Evolutionary conservation across 2,797 vertebrate species (phyloP).

Genomic region (Odontamblyopus lacepedii): DNA sequence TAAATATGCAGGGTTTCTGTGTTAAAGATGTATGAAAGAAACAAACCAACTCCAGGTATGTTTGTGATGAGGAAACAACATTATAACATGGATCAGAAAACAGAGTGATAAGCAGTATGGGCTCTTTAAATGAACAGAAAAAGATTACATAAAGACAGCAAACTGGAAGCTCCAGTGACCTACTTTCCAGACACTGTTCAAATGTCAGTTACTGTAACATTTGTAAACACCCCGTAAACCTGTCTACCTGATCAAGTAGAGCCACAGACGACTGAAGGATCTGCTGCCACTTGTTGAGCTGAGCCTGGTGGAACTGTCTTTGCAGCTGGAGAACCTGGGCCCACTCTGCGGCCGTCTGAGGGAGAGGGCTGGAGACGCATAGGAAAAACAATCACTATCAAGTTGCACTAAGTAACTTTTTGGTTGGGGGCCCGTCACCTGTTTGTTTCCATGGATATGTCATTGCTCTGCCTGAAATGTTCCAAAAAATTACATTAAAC

Average conservation of each 20-base stretch:
- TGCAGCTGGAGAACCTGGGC: constrained; percentile 89
- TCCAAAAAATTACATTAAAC: no score
- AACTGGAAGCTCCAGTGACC: background rate
- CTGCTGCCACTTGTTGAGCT: constrained; percentile 89
- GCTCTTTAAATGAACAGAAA: no score
- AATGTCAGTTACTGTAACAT: background rate
- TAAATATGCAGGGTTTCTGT: no score
- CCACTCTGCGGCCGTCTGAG: constrained; percentile 88
- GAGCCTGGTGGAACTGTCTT: constrained; percentile 87
- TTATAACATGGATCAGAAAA: no score
- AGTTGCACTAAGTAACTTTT: no score
- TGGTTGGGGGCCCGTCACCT: no score
- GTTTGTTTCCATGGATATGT: no score
- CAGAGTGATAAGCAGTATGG: no score
- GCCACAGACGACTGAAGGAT: constrained; percentile 87
- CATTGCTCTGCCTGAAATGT: no score
- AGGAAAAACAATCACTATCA: background rate
- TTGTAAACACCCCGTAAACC: background rate
- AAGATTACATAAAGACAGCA: background rate
- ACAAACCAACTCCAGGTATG: no score
- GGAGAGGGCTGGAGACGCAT: constrained; percentile 78
- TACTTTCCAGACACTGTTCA: background rate
- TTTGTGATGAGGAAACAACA: no score
- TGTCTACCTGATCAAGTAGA: constrained; percentile 84
- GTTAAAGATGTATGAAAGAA: no score